These are phyloP conservation scores for Vidua macroura DNA, from an alignment of 2,113 vertebrate genomes.

Conservation along the genomic window DNA sequence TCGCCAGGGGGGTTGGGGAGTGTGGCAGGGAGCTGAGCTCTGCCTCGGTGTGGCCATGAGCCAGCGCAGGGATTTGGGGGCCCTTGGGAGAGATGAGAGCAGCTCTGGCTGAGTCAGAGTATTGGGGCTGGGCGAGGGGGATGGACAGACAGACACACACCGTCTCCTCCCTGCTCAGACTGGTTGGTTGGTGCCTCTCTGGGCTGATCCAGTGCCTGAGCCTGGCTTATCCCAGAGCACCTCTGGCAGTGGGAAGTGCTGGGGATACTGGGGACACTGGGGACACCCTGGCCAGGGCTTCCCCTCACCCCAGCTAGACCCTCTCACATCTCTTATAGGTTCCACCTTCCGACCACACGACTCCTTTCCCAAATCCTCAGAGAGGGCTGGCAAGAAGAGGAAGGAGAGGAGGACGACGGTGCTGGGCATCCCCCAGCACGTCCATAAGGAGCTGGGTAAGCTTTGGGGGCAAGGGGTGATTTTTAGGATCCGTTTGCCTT, in stretches of 20 bases:
- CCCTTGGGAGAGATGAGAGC: neutral
- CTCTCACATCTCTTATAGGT: constrained; percentile 58
- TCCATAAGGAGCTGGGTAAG: constrained; percentile 94
- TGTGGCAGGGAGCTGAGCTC: neutral
- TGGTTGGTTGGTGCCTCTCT: neutral
- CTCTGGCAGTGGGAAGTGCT: neutral
- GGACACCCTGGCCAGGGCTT: neutral
- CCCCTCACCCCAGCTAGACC: fast-evolving
- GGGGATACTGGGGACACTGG: neutral
- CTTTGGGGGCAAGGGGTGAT: fast-evolving
- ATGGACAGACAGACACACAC: neutral
- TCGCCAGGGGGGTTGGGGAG: fast-evolving
- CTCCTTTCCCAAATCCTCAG: constrained; percentile 80
- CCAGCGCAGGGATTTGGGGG: neutral
- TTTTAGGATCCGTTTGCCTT: neutral
- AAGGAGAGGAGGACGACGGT: constrained; percentile 88
- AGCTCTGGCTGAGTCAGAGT: constrained; percentile 2
- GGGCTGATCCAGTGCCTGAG: neutral
- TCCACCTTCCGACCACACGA: constrained; percentile 92
- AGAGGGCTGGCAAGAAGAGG: constrained; percentile 75
- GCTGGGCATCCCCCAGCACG: constrained; percentile 92
- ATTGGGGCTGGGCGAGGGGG: neutral
- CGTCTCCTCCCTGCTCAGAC: neutral
- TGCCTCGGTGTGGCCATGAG: neutral
- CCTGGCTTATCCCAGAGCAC: fast-evolving